Conservation (phyloP, 2,888 invertebrate genomes). For the Carpatolechia fugitivella region DNA sequence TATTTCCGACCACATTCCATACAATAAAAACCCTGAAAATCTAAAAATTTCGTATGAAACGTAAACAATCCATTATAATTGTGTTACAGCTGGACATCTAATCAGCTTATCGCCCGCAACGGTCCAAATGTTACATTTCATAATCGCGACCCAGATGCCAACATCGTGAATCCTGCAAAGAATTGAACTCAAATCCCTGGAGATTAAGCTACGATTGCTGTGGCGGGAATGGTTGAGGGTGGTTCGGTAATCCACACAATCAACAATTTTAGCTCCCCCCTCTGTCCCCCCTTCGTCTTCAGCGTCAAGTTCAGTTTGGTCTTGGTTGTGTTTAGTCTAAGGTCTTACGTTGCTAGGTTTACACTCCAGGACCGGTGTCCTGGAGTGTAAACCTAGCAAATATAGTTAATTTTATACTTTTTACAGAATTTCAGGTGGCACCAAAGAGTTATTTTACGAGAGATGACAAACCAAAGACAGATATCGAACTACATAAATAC, state of each 20-base stretch:
- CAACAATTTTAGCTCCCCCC: neutral
- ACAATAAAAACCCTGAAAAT: neutral
- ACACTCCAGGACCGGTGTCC: too few species aligned
- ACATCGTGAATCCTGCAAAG: neutral
- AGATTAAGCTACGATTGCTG: neutral
- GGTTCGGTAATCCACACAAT: neutral
- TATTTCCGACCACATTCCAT: too few species aligned
- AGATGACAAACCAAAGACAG: too few species aligned
- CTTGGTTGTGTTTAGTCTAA: too few species aligned
- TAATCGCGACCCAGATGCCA: neutral
- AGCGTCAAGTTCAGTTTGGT: too few species aligned
- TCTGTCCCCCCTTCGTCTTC: neutral
- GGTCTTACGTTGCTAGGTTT: too few species aligned
- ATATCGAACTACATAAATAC: too few species aligned
- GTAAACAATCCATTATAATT: neutral
- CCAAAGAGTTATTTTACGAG: too few species aligned
- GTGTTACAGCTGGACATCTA: neutral
- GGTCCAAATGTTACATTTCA: slow-evolving; percentile 2
- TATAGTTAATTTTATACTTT: too few species aligned
- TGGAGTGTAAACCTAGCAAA: too few species aligned
- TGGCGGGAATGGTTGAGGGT: neutral
- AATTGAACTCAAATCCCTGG: neutral
- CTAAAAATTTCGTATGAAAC: neutral
- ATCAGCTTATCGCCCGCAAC: neutral
- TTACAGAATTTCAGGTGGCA: too few species aligned